These are phyloP conservation scores for Orussus abietinus DNA, from an alignment of 1,140 invertebrate species.

Conservation along the genomic window DNA sequence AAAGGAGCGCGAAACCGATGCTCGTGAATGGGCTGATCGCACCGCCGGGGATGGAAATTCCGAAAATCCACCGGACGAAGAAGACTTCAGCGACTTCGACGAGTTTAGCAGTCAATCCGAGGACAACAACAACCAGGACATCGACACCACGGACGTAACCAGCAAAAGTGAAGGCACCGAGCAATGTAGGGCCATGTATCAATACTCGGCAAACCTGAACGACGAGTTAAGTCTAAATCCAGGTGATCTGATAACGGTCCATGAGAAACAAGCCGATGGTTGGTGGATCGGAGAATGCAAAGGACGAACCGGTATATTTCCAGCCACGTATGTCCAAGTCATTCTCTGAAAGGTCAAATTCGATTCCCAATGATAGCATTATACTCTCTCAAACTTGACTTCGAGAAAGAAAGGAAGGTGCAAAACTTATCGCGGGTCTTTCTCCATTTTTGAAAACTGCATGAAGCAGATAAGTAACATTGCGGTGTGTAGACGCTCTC, in stretches of 20 bases:
- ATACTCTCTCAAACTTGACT: too few species aligned
- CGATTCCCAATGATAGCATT: too few species aligned
- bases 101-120: slow-evolving; percentile 54
- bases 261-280: slow-evolving; percentile 87
- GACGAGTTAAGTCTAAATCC: slow-evolving; percentile 82
- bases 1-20: slow-evolving; percentile 45
- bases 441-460: too few species aligned
- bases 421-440: too few species aligned
- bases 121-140: slow-evolving; percentile 45
- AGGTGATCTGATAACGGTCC: slow-evolving; percentile 84
- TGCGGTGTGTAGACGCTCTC: too few species aligned
- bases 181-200: slow-evolving; percentile 80
- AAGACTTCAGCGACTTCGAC: slow-evolving; percentile 55
- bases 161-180: slow-evolving; percentile 52
- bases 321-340: slow-evolving; percentile 85
- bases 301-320: slow-evolving; percentile 84
- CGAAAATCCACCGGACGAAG: slow-evolving; percentile 45
- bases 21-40: slow-evolving; percentile 65
- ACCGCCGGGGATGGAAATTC: slow-evolving; percentile 81
- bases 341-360: slow-evolving; percentile 42
- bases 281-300: slow-evolving; percentile 92
- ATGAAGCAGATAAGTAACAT: too few species aligned
- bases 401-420: too few species aligned
- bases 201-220: slow-evolving; percentile 81
- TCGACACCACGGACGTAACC: slow-evolving; percentile 33